Evolutionary conservation across 2,797 vertebrate genomes (phyloP), one percentile per base, ranked within the genome.

Genomic region (Syngnathus rostellatus): DNA sequence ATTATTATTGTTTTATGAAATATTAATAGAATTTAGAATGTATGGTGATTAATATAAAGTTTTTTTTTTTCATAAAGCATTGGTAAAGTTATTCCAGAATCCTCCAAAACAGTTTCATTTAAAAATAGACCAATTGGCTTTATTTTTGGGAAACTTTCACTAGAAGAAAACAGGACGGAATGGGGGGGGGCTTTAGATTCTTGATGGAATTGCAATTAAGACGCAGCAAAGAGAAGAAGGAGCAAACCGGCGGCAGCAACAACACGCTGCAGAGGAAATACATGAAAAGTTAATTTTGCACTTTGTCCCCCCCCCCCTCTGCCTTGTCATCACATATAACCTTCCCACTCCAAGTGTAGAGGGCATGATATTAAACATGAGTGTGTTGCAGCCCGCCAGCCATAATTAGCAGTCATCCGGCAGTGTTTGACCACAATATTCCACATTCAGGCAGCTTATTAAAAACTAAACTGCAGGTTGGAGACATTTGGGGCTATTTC

Each of bases 191-290:
- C 72, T 83, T 80, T 87, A 79, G 87, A 87, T 87, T 85, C 83
- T 85, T 85, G 82, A 87, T 89, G 85, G 86, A 88, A 85, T 79
- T 89, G 85, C 85, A 89, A 88, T 86, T 85, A 87, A 84, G 79
- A 82, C 76, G 79, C 72, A 83, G 23, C 50, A 53, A 55, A 14
- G 53, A 57, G 70, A 68, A 74, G 72, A 78, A 62, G 67, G 71
- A 79, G 63, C 8, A 69, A 81, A 73, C 83, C 76, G 0, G 23
- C 71, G 81, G 81, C 73, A 71, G 67, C 77, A 83, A 85, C 76
- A 75, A 65, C 70, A 73, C 73, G 72, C 72, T 62, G 70, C 77
- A 58, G 70, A 81, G 64, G 69, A 71, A 82, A 87, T 78, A 70
- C 72, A 85, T 87, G 78, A 85, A 84, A 86, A 80, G 76, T 82